Percentiles rank a stretch among this genome's conserved stretches.
phyloP scores from a whole-genome alignment of 2,888 invertebrate genomes.

The Ypsolopha scabrella region DNA sequence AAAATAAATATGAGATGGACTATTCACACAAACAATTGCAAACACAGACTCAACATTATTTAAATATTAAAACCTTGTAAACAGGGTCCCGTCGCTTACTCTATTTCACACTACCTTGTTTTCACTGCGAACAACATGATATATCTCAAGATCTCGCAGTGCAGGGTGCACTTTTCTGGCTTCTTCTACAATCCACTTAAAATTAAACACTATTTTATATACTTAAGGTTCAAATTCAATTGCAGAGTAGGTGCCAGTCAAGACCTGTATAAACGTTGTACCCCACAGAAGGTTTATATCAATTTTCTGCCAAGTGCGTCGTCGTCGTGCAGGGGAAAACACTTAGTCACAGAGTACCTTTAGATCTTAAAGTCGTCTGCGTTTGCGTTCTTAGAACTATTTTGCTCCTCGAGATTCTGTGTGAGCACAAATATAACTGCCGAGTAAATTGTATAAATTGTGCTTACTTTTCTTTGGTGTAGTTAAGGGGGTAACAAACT shows the following conservation, averaged over 20 bases:
- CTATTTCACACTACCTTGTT: conserved; percentile 40
- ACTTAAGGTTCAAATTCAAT: conserved; percentile 24
- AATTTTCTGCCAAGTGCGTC: conserved; percentile 65
- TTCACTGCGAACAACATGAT: conserved; percentile 45
- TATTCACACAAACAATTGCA: too few relatives aligned
- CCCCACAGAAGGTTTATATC: conserved; percentile 63
- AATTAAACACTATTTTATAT: conserved; percentile 20
- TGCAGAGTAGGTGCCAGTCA: conserved; percentile 1
- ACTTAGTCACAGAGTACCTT: too few relatives aligned
- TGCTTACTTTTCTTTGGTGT: too few relatives aligned
- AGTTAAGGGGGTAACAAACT: too few relatives aligned
- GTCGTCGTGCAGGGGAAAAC: conserved; percentile 44
- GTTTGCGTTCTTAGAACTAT: conserved; percentile 8
- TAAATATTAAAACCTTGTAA: not conserved
- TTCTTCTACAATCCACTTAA: conserved; percentile 20
- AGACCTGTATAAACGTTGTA: conserved; percentile 23
- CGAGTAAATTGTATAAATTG: conserved; percentile 5
- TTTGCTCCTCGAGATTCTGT: not conserved
- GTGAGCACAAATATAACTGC: too few relatives aligned
- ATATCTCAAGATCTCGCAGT: conserved; percentile 35
- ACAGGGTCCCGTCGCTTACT: too few relatives aligned
- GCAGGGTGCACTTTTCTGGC: conserved; percentile 50
- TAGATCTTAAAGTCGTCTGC: too few relatives aligned
- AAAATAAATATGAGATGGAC: too few relatives aligned
- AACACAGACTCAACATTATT: not conserved